phyloP scores from a whole-genome alignment of 1,140 invertebrate genomes.

The Argopecten irradians region DNA sequence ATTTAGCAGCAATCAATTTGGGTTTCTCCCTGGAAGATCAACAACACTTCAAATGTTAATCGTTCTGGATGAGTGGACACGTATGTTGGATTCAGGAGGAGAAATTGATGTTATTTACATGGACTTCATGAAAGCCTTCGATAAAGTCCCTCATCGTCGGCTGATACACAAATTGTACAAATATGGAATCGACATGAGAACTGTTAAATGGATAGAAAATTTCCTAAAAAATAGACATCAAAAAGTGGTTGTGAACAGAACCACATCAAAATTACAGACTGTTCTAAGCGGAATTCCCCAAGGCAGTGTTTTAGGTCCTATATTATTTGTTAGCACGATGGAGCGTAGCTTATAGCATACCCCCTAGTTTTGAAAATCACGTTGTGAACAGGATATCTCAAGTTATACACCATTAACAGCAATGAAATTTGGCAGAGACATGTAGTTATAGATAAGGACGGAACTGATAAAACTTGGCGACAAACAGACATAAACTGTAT shows the following conservation, averaged over 20 bases:
- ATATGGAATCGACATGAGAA: constrained; percentile 31
- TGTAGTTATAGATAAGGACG: no score
- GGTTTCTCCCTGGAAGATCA: not conserved
- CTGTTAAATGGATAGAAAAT: constrained; percentile 26
- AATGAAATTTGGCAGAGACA: no score
- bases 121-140: constrained; percentile 51
- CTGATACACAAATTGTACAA: constrained; percentile 42
- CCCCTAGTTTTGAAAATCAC: no score
- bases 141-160: constrained; percentile 40
- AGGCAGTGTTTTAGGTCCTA: no score
- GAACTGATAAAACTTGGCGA: no score
- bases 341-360: no score
- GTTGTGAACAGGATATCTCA: no score
- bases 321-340: constrained; percentile 14
- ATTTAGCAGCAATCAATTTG: not conserved
- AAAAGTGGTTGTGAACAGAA: constrained; percentile 41
- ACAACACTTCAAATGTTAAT: not conserved
- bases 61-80: not conserved
- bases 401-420: no score
- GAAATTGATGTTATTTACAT: constrained; percentile 43
- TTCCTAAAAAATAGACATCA: constrained; percentile 41
- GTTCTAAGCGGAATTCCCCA: constrained; percentile 38
- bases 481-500: no score
- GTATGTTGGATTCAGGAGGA: not conserved
- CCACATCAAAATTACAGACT: constrained; percentile 23